Conservation (phyloP, 2,113 vertebrate genomes). For the Uria aalge region DNA sequence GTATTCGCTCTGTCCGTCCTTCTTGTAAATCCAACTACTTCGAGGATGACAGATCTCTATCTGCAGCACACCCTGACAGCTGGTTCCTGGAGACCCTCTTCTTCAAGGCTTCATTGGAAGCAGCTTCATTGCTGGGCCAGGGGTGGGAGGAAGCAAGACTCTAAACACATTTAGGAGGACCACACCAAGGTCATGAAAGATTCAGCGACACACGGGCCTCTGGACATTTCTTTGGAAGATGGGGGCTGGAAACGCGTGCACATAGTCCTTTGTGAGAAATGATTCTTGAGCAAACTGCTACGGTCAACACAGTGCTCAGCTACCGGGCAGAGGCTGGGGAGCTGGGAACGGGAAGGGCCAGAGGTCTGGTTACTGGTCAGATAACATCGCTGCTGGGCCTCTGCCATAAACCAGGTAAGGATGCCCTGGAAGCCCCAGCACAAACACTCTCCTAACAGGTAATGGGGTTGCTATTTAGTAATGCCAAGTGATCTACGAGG, state of each 20-base stretch:
- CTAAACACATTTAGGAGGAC: background rate
- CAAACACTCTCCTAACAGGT: background rate
- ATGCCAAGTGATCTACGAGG: background rate
- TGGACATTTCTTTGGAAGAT: background rate
- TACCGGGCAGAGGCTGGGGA: background rate
- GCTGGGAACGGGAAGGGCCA: background rate
- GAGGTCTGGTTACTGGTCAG: background rate
- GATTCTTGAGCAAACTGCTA: background rate
- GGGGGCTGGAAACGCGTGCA: accelerated
- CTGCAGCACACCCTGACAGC: background rate
- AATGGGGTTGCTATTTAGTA: accelerated
- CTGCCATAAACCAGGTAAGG: background rate
- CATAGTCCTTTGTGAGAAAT: accelerated
- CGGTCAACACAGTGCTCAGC: accelerated
- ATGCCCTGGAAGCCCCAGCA: background rate
- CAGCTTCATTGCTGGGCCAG: background rate
- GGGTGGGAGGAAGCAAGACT: background rate
- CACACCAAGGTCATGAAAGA: accelerated
- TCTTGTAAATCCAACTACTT: background rate
- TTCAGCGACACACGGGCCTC: accelerated
- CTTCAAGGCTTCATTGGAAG: background rate
- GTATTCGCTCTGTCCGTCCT: background rate
- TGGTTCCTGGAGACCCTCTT: background rate
- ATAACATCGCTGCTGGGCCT: accelerated
- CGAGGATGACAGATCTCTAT: background rate